Evolutionary conservation across 2,888 invertebrate species (phyloP).

Genomic region (Eretmocerus hayati): DNA sequence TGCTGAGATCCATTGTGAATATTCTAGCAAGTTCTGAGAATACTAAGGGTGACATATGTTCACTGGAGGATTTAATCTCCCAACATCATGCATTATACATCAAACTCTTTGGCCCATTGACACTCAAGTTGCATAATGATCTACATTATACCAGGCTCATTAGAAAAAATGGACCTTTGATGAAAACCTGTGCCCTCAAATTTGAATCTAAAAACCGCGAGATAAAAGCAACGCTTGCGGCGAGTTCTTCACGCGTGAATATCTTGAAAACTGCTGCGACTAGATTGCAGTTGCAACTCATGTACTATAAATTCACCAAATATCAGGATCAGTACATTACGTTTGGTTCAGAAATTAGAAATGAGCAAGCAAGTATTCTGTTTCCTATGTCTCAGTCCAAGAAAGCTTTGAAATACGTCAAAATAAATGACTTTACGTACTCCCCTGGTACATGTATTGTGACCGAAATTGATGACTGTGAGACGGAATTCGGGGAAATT

Average conservation of each 20-base stretch:
- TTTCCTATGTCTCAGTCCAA: not conserved
- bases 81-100: not conserved
- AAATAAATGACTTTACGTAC: not conserved
- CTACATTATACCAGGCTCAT: not conserved
- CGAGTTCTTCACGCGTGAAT: not conserved
- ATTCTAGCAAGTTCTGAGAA: not conserved
- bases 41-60: not conserved
- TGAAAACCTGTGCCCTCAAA: not conserved
- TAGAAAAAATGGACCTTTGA: not conserved
- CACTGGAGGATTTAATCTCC: not conserved
- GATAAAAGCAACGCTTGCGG: not conserved
- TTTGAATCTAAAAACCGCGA: constrained; percentile 1
- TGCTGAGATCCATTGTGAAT: not conserved
- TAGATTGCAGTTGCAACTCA: not conserved
- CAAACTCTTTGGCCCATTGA: not conserved
- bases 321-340: not conserved
- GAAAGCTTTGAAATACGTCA: not conserved
- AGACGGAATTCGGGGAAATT: not conserved
- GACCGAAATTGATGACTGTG: not conserved
- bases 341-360: not conserved
- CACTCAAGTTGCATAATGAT: constrained; percentile 1
- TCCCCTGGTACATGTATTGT: not conserved
- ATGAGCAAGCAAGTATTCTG: not conserved
- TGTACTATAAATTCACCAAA: not conserved
- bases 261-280: not conserved